Percentiles rank a stretch among this genome's conserved stretches.
These are phyloP conservation scores for Enteromius trimaculatus DNA, from an alignment of 2,797 vertebrate species.

Conservation along the genomic window DNA sequence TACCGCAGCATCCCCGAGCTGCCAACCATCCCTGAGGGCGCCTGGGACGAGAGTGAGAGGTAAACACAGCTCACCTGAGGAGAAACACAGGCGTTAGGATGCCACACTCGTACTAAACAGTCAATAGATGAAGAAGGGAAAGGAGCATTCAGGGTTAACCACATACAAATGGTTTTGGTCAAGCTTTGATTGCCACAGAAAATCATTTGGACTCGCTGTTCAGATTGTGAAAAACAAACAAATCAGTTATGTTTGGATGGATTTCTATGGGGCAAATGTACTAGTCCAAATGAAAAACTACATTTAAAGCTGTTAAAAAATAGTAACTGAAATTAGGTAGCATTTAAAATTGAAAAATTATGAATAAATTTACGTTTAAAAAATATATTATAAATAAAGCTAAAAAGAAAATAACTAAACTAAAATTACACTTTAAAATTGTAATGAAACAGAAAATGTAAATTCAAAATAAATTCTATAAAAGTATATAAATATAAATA, in stretches of 20 bases:
- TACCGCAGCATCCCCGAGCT: constrained; percentile 90
- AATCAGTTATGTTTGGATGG: not conserved
- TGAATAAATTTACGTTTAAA: too few species aligned
- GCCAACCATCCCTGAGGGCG: constrained; percentile 92
- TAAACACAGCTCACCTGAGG: constrained; percentile 60
- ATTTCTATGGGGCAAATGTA: not conserved
- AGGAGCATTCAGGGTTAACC: not conserved
- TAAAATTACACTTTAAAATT: too few species aligned
- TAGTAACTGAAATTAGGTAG: not conserved
- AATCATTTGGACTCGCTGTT: not conserved
- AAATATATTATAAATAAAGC: not conserved
- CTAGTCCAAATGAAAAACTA: not conserved
- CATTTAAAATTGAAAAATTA: not conserved
- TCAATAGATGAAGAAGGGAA: not conserved
- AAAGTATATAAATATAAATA: not conserved
- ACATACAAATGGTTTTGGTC: not conserved
- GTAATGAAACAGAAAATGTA: not conserved
- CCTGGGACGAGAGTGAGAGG: constrained; percentile 89
- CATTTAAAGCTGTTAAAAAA: not conserved
- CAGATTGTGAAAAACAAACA: not conserved
- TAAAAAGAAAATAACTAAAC: not conserved
- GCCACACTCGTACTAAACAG: not conserved
- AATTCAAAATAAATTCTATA: not conserved
- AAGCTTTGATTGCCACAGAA: not conserved
- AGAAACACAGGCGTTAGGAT: constrained; percentile 3